phyloP scores from a whole-genome alignment of 2,797 vertebrate species.

The Mus caroli region DNA sequence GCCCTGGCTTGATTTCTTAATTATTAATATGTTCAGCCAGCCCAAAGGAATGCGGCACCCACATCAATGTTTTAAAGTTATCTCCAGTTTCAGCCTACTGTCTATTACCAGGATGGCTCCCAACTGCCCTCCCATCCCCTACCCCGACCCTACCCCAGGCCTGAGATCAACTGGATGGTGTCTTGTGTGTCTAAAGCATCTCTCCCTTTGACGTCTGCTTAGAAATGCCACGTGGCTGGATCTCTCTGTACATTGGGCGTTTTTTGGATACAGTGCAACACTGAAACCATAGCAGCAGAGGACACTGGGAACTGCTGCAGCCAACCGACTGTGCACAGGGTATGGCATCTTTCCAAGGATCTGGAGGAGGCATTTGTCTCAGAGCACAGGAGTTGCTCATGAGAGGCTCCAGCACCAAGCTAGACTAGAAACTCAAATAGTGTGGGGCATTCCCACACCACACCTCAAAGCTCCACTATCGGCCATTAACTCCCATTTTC shows the following conservation, averaged over 20 bases:
- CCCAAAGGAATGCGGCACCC: not conserved
- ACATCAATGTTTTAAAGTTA: constrained; percentile 22
- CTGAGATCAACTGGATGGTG: not conserved
- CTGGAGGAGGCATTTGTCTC: constrained; percentile 56
- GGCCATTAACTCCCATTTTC: not conserved
- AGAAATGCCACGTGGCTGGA: not conserved
- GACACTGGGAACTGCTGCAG: not conserved
- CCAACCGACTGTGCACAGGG: not conserved
- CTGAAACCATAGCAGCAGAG: not conserved
- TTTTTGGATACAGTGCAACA: not conserved
- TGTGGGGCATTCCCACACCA: constrained; percentile 20
- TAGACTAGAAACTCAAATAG: constrained; percentile 41
- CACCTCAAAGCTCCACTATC: not conserved
- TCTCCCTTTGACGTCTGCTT: not conserved
- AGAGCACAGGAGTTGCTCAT: constrained; percentile 9
- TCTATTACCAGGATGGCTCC: not conserved
- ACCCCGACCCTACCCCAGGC: not conserved
- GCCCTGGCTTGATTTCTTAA: constrained; percentile 3
- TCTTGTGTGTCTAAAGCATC: not conserved
- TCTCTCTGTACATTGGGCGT: not conserved
- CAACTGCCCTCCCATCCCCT: not conserved
- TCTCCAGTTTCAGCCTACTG: constrained; percentile 9
- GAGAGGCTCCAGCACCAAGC: constrained; percentile 18
- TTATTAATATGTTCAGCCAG: not conserved
- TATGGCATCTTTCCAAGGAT: constrained; percentile 37